phyloP scores from a whole-genome alignment of 2,113 vertebrate species.

The Danionella cerebrum region DNA sequence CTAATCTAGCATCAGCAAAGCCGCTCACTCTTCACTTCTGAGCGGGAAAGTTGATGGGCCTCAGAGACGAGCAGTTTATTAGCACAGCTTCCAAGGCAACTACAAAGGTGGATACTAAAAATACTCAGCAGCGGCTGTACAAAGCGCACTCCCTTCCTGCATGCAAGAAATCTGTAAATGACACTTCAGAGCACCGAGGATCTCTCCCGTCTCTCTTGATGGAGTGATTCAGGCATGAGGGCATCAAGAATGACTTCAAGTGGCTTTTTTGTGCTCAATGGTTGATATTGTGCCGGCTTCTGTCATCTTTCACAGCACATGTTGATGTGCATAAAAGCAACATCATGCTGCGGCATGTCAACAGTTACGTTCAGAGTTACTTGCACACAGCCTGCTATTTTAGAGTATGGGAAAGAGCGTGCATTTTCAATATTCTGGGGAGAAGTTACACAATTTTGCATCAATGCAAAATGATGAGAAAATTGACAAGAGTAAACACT shows the following conservation, averaged over 20 bases:
- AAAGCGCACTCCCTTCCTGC: conserved; percentile 10
- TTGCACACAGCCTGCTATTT: neutral
- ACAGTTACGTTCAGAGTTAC: neutral
- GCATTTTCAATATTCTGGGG: too few species aligned
- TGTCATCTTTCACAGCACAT: neutral
- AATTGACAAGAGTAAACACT: neutral
- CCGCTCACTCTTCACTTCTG: neutral
- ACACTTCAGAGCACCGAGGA: neutral
- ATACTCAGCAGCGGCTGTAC: conserved; percentile 22
- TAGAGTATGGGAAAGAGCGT: neutral
- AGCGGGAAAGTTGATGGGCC: conserved; percentile 9
- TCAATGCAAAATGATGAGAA: too few species aligned
- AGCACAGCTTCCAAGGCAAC: conserved; percentile 36
- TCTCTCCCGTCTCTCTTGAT: neutral
- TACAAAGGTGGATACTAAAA: conserved; percentile 43
- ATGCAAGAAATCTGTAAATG: conserved; percentile 33
- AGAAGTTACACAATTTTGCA: too few species aligned
- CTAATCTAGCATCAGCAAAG: neutral
- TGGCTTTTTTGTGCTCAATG: neutral
- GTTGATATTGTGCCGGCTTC: neutral
- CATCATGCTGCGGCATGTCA: neutral
- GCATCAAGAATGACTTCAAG: conserved; percentile 1
- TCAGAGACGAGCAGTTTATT: conserved; percentile 23
- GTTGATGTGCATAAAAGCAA: neutral
- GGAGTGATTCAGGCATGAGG: neutral